phyloP scores from a whole-genome alignment of 2,888 invertebrate species.

The Sminthurides aquaticus region DNA sequence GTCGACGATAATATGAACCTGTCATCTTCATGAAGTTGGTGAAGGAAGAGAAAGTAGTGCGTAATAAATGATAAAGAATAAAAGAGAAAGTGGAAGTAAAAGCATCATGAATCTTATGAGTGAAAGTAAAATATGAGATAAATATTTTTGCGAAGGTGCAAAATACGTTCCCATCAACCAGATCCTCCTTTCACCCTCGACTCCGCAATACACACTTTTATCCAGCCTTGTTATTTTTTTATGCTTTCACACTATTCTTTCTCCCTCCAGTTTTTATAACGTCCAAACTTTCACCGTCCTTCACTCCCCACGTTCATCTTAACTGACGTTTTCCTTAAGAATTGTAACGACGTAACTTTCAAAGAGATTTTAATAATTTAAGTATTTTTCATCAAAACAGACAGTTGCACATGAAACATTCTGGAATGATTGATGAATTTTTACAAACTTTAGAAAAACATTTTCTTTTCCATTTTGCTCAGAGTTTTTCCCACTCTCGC shows the following conservation, averaged over 20 bases:
- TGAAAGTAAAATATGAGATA: background rate
- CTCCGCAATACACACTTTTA: too few species aligned
- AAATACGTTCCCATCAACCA: too few species aligned
- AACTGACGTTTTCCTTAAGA: background rate
- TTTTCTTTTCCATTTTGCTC: background rate
- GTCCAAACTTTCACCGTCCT: too few species aligned
- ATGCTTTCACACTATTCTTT: too few species aligned
- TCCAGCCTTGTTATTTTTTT: too few species aligned
- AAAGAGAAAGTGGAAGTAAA: background rate
- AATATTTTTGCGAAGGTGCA: background rate
- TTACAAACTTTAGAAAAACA: background rate
- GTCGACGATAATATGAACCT: background rate
- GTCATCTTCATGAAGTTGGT: background rate
- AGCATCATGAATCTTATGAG: background rate
- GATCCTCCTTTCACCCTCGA: too few species aligned
- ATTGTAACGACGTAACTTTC: background rate
- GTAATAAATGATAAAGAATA: background rate
- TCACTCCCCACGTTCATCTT: too few species aligned
- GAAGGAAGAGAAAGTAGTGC: background rate
- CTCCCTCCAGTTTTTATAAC: too few species aligned
- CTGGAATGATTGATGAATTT: background rate
- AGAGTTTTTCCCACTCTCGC: too few species aligned
- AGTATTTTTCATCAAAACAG: background rate
- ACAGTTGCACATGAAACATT: background rate
- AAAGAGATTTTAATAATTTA: background rate